A percentile compares a stretch with the other conserved stretches of the same genome.
Evolutionary conservation across 2,888 invertebrate genomes (phyloP).

Genomic region (Selenia dentaria): DNA sequence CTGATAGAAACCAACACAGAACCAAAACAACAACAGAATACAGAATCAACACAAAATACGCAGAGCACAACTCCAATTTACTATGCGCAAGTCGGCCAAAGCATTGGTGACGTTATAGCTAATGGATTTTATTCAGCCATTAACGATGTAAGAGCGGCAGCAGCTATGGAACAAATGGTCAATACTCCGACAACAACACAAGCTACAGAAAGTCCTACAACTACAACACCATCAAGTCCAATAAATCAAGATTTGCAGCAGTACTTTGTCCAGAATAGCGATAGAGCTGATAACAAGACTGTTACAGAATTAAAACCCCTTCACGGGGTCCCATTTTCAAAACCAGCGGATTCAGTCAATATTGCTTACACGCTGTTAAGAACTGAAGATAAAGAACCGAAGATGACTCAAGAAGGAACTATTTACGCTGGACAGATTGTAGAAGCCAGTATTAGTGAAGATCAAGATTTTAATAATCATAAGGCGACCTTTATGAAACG

Average conservation of each 20-base stretch:
- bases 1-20: constrained; percentile 56
- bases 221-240: constrained; percentile 51
- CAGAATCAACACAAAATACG: constrained; percentile 32
- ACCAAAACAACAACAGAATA: no score
- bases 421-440: constrained; percentile 74
- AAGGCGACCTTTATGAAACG: constrained; percentile 58
- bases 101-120: constrained; percentile 62
- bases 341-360: constrained; percentile 64
- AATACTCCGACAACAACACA: constrained; percentile 74
- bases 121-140: constrained; percentile 84
- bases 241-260: constrained; percentile 51
- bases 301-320: constrained; percentile 58
- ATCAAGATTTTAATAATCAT: constrained; percentile 69
- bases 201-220: constrained; percentile 44
- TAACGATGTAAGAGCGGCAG: constrained; percentile 86
- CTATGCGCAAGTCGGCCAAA: constrained; percentile 75
- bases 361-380: constrained; percentile 69
- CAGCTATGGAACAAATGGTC: constrained; percentile 84
- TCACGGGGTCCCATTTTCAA: constrained; percentile 63
- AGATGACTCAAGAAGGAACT: constrained; percentile 60
- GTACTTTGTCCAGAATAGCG: constrained; percentile 54
- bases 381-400: constrained; percentile 57
- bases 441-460: constrained; percentile 72
- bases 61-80: constrained; percentile 69
- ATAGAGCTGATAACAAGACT: constrained; percentile 51